Evolutionary conservation across 2,888 invertebrate genomes (phyloP), one percentile per base, ranked within the genome.

Genomic region (Cyrtodaria siliqua): DNA sequence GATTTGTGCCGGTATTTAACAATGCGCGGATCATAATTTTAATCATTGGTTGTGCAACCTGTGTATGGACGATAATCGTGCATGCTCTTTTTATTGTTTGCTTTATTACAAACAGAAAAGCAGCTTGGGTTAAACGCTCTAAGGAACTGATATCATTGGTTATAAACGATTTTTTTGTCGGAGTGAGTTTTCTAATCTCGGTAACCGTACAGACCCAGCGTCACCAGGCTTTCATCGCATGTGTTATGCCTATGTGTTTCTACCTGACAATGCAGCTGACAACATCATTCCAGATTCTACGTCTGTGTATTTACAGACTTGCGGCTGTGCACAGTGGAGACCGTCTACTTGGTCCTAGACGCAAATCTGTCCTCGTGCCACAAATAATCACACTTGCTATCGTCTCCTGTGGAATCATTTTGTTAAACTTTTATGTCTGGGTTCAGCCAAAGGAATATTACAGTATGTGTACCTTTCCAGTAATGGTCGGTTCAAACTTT

Each of bases 231-330:
- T n/a, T 14, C 27, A 49, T n/a, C 62, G 40, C n/a, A 4, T 62
- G 62, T 16, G 14, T 62, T 1, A 14, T 62, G 1, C 2, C 50
- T 0, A 12, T 14, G 14, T 50, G 62, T 20, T 29, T 23, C 23
- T 62, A 62, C 52, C 9, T 62, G 52, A 18, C 52, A 9, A 38
- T n/a, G 2, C 33, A 62, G 16, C 14, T 62, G 1, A 23, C 38
- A n/a, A 62, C 38, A 16, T 52, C 62, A 24, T 18, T 62, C 16
- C 62, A 62, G 24, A 62, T 62, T 16, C 26, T 52, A 1, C 18
- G 40, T 4, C 0, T 62, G 24, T 62, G 62, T 40, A 9, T 52
- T 1, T n/a, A 40, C n/a, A 33, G 62, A 38, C 23, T 62, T 4
- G 3, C n/a, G 23, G 38, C 38, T 3, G 52, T 62, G 24, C 18